Evolutionary conservation across 1,140 invertebrate species (phyloP).

Genomic region (Melitaea cinxia): DNA sequence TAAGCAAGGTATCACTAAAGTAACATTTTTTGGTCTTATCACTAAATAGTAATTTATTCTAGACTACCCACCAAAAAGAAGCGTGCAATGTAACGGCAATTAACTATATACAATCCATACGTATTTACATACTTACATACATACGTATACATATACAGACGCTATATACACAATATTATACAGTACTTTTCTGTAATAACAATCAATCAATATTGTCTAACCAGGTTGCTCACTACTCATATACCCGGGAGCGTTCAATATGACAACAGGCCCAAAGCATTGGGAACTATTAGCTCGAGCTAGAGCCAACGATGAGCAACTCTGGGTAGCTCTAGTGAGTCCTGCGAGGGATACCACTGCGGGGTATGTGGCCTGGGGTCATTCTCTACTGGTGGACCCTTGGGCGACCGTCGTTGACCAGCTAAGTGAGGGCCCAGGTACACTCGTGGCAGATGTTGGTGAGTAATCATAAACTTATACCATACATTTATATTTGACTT

Average conservation of each 20-base stretch:
- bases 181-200: too few relatives aligned
- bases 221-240: conserved; percentile 92
- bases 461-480: conserved; percentile 25
- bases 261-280: conserved; percentile 96
- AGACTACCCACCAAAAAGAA: too few relatives aligned
- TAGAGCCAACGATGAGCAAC: conserved; percentile 94
- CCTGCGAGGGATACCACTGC: conserved; percentile 88
- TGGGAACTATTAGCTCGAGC: conserved; percentile 93
- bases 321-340: conserved; percentile 88
- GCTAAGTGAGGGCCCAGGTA: conserved; percentile 87
- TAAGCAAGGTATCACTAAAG: conserved; percentile 86
- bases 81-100: conserved; percentile 90
- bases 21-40: too few relatives aligned
- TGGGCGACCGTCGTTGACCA: conserved; percentile 91
- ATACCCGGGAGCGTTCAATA: conserved; percentile 97
- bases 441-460: conserved; percentile 88
- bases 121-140: too few relatives aligned
- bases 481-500: background rate
- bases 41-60: too few relatives aligned
- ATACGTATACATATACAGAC: too few relatives aligned
- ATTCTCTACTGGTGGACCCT: conserved; percentile 92
- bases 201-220: too few relatives aligned
- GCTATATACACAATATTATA: too few relatives aligned
- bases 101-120: too few relatives aligned
- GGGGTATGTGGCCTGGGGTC: conserved; percentile 94